Evolutionary conservation across 2,888 invertebrate genomes (phyloP).

Genomic region (Trichacis sp.): DNA sequence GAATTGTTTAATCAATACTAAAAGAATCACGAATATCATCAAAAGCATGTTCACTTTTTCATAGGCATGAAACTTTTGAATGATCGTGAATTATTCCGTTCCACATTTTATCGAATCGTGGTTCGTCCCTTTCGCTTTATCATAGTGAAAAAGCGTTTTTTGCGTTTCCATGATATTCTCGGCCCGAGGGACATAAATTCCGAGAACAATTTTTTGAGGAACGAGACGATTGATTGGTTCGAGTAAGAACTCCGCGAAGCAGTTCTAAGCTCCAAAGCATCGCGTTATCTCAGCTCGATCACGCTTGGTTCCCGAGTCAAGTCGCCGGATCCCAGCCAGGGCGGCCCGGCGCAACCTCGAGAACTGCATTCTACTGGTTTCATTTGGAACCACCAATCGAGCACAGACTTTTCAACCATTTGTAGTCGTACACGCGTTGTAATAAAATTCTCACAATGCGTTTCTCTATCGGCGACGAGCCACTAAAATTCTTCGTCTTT

Average conservation of each 20-base stretch:
- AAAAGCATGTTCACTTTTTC: too few relatives aligned
- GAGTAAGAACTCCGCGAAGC: not conserved
- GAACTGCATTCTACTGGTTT: conserved; percentile 2
- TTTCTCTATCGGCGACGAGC: not conserved
- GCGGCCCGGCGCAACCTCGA: not conserved
- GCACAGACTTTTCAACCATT: not conserved
- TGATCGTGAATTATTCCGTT: too few relatives aligned
- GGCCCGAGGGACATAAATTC: too few relatives aligned
- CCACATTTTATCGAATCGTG: too few relatives aligned
- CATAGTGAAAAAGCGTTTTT: too few relatives aligned
- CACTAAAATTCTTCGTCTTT: not conserved
- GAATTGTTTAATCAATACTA: too few relatives aligned
- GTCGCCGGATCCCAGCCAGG: too few relatives aligned
- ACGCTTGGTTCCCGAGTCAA: conserved; percentile 2
- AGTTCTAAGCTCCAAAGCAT: not conserved
- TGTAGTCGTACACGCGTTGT: not conserved
- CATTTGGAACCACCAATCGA: conserved; percentile 2
- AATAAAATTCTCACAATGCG: not conserved
- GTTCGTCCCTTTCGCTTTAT: too few relatives aligned
- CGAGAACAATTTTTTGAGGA: too few relatives aligned
- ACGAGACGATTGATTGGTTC: not conserved
- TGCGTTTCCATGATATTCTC: too few relatives aligned
- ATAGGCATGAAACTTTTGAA: too few relatives aligned
- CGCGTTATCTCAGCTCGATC: not conserved
- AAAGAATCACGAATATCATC: too few relatives aligned